Percentiles rank a stretch among this genome's conserved stretches.
Conservation (phyloP, 2,797 vertebrate species). For the Pangasius larnaudii region DNA sequence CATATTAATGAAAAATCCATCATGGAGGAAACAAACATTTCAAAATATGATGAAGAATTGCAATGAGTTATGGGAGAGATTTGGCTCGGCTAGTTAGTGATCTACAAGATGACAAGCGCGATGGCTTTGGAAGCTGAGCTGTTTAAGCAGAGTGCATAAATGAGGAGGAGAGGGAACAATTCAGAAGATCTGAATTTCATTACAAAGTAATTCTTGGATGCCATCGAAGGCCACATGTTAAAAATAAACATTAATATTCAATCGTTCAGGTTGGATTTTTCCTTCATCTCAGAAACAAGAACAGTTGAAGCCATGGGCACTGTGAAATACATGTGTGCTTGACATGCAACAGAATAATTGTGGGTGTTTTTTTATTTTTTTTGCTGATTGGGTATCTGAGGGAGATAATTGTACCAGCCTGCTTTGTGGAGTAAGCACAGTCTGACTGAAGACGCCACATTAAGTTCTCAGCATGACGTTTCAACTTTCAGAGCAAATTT, state of each 20-base stretch:
- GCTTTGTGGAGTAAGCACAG: conserved; percentile 16
- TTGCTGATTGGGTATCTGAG: neutral
- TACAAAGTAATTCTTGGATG: neutral
- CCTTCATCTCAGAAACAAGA: neutral
- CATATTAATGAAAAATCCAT: neutral
- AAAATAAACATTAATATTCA: neutral
- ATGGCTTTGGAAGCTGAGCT: neutral
- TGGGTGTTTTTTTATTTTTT: neutral
- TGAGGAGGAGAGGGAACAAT: neutral
- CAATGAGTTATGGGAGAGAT: neutral
- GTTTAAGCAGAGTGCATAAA: neutral
- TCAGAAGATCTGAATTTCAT: too few species aligned
- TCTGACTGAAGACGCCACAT: conserved; percentile 13
- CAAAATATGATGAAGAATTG: neutral
- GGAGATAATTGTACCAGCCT: neutral
- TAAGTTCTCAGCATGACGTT: conserved; percentile 32
- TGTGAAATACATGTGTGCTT: neutral
- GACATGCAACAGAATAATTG: neutral
- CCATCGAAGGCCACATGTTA: neutral
- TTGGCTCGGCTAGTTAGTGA: neutral
- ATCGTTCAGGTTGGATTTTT: neutral
- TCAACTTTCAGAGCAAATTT: conserved; percentile 5
- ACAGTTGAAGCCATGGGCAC: neutral
- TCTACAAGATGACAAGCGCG: neutral
- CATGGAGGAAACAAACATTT: neutral